Evolutionary conservation across 2,797 vertebrate genomes (phyloP).

Genomic region (Botia kubotai): DNA sequence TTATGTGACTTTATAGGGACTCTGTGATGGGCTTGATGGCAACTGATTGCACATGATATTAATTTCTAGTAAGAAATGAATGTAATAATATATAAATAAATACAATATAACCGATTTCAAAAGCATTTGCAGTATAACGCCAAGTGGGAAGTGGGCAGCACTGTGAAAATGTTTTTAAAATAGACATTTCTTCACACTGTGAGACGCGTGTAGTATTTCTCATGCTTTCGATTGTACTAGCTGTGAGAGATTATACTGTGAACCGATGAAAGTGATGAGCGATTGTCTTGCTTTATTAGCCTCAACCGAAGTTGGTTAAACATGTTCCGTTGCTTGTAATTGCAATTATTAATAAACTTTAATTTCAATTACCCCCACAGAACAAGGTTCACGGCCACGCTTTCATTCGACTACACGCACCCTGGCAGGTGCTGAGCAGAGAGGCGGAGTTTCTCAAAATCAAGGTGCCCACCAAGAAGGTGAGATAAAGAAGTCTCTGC

Average conservation of each 20-base stretch:
- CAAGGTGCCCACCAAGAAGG: slow-evolving; percentile 97
- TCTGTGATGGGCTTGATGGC: slow-evolving; percentile 17
- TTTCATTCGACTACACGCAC: slow-evolving; percentile 93
- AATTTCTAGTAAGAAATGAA: no score
- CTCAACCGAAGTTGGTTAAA: neutral
- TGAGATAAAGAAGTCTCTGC: slow-evolving; percentile 63
- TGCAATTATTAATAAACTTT: neutral
- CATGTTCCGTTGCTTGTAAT: neutral
- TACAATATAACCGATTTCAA: no score
- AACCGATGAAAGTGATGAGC: no score
- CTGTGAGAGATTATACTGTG: no score
- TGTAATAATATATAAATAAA: no score
- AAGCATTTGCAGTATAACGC: no score
- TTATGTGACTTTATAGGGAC: slow-evolving; percentile 22
- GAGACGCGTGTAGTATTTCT: no score
- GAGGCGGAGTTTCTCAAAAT: slow-evolving; percentile 98
- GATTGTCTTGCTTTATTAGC: no score
- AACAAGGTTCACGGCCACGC: slow-evolving; percentile 85
- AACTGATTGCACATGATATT: neutral
- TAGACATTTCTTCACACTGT: no score
- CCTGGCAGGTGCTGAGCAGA: slow-evolving; percentile 93
- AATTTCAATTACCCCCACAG: slow-evolving; percentile 72
- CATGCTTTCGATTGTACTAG: no score
- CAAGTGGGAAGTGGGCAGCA: no score
- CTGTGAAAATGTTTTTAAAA: no score